A percentile compares a stretch with the other conserved stretches of the same genome.
Conservation (phyloP, 1,140 invertebrate genomes). For the Halesus radiatus region DNA sequence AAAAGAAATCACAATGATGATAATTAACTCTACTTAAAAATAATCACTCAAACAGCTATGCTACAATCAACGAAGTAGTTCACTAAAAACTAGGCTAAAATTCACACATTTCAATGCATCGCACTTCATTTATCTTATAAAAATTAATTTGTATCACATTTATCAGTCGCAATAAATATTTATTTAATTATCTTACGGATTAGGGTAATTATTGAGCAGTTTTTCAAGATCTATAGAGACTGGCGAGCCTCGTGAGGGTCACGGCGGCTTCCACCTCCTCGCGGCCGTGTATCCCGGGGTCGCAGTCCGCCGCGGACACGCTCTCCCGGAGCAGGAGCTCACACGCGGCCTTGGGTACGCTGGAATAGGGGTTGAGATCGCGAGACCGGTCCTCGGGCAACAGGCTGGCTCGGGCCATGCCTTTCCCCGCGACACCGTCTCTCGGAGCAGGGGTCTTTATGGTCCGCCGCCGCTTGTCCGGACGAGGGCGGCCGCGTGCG, state of each 20-base stretch:
- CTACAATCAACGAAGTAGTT: slow-evolving; percentile 3
- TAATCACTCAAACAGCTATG: slow-evolving; percentile 29
- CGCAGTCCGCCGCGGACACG: background rate
- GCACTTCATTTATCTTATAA: slow-evolving; percentile 22
- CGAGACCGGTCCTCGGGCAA: slow-evolving; percentile 20
- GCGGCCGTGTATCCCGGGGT: slow-evolving; percentile 67
- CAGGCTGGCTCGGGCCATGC: background rate
- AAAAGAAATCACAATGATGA: slow-evolving; percentile 27
- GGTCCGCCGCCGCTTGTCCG: slow-evolving; percentile 10
- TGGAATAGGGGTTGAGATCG: slow-evolving; percentile 54
- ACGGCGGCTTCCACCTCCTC: slow-evolving; percentile 81
- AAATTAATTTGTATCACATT: slow-evolving; percentile 45
- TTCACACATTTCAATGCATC: slow-evolving; percentile 30
- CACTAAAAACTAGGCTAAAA: slow-evolving; percentile 1
- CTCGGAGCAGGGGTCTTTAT: background rate
- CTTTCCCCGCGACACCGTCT: background rate
- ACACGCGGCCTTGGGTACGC: slow-evolving; percentile 15
- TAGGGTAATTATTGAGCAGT: slow-evolving; percentile 31
- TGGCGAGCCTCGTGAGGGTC: slow-evolving; percentile 73
- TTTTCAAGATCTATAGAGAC: slow-evolving; percentile 54
- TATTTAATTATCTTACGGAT: slow-evolving; percentile 24
- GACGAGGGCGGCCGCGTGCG: slow-evolving; percentile 51
- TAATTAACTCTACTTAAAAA: slow-evolving; percentile 10
- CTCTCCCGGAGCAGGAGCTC: slow-evolving; percentile 32
- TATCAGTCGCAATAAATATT: slow-evolving; percentile 49